These are phyloP conservation scores for Crocodylus rhombifer DNA, from an alignment of 2,797 vertebrate genomes.

Conservation along the genomic window DNA sequence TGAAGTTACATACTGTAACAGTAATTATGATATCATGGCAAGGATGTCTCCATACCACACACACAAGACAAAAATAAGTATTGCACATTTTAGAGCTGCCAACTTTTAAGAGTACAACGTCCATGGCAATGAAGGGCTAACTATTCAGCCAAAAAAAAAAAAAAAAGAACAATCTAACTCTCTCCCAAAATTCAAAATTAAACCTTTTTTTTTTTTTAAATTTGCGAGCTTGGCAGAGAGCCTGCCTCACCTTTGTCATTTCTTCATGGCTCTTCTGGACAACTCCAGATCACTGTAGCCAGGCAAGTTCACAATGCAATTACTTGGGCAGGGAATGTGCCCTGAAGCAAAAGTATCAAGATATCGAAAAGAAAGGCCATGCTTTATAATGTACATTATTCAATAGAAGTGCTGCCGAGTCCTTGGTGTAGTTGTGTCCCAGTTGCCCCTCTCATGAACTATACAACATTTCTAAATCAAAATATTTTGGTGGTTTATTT, in stretches of 20 bases:
- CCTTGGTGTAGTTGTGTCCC: background rate
- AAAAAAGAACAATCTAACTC: no score
- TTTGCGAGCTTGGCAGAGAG: no score
- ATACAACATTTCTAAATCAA: background rate
- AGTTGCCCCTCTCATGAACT: background rate
- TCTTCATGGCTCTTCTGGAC: background rate
- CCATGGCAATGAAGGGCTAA: background rate
- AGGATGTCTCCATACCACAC: constrained; percentile 33
- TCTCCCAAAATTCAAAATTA: no score
- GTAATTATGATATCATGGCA: constrained; percentile 54
- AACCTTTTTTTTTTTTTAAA: no score
- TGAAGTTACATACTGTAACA: constrained; percentile 41
- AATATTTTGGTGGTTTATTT: background rate
- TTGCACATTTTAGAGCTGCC: background rate
- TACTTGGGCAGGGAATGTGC: background rate
- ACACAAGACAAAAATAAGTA: background rate
- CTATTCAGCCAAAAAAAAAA: no score
- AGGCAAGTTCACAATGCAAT: background rate
- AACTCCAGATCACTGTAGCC: background rate
- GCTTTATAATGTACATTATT: background rate
- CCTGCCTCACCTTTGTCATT: background rate
- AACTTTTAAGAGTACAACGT: background rate
- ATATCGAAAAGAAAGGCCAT: no score
- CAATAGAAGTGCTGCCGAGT: background rate
- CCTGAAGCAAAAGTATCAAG: no score